A percentile compares a stretch with the other conserved stretches of the same genome.
These are phyloP conservation scores for Ormyrus rosae DNA, from an alignment of 2,888 invertebrate species.

Conservation along the genomic window DNA sequence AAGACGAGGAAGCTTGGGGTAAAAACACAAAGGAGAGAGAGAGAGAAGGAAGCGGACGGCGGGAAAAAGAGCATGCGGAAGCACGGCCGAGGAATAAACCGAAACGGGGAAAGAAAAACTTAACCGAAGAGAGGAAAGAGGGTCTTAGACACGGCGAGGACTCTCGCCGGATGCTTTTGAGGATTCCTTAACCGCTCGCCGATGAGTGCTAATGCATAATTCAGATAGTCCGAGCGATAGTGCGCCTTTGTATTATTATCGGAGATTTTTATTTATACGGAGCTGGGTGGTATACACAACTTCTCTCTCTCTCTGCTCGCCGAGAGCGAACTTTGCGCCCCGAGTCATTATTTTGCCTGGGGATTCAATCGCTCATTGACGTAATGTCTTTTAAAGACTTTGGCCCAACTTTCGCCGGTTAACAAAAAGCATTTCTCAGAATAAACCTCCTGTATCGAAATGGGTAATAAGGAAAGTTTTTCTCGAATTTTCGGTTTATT, in stretches of 20 bases:
- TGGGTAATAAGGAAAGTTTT: no score
- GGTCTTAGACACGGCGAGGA: not conserved
- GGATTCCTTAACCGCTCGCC: constrained; percentile 7
- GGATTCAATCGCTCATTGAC: no score
- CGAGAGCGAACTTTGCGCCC: no score
- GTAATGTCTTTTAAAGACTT: no score
- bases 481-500: no score
- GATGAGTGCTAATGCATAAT: constrained; percentile 40
- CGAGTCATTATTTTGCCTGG: no score
- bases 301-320: no score
- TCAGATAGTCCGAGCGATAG: constrained; percentile 21
- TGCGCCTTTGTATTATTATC: not conserved
- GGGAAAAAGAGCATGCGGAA: not conserved
- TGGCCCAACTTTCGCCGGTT: no score
- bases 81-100: constrained; percentile 27
- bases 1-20: not conserved
- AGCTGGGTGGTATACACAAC: not conserved
- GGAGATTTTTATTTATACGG: constrained; percentile 31
- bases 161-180: constrained; percentile 12
- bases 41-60: not conserved
- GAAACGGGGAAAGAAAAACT: constrained; percentile 31
- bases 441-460: no score
- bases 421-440: no score
- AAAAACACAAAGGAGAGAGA: not conserved
- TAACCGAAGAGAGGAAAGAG: not conserved